phyloP scores from a whole-genome alignment of 2,888 invertebrate genomes.

The Eupsilia transversa region DNA sequence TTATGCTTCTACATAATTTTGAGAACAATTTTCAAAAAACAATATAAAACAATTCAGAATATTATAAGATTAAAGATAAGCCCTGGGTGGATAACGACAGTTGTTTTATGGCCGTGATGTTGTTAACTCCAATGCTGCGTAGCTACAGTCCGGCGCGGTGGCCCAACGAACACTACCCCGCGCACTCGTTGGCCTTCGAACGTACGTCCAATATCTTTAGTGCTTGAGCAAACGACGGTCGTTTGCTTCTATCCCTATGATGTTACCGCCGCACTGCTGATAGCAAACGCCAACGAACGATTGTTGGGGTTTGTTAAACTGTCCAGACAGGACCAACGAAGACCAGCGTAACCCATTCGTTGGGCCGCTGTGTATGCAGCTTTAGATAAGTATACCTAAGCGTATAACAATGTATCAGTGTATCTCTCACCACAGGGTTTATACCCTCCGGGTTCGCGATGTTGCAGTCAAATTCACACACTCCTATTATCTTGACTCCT shows the following conservation, averaged over 20 bases:
- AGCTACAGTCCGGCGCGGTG: no score
- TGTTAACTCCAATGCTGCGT: no score
- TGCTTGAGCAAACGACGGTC: not conserved
- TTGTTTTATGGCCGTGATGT: no score
- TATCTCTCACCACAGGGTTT: constrained; percentile 80
- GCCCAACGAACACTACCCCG: no score
- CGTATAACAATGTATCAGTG: not conserved
- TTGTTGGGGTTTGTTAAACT: not conserved
- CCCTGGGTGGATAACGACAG: no score
- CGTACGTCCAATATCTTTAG: not conserved
- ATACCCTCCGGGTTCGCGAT: constrained; percentile 93
- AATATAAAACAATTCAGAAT: no score
- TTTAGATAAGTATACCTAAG: not conserved
- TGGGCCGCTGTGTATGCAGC: not conserved
- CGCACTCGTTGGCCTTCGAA: not conserved
- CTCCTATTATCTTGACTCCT: constrained; percentile 93
- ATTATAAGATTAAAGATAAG: no score
- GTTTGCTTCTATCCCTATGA: not conserved
- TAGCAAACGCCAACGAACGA: not conserved
- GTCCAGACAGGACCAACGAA: not conserved
- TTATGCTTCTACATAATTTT: no score
- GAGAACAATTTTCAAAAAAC: no score
- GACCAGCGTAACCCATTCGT: not conserved
- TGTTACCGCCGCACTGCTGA: not conserved
- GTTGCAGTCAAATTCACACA: constrained; percentile 92